phyloP scores from a whole-genome alignment of 2,888 invertebrate genomes.

The Tetropium fuscum region DNA sequence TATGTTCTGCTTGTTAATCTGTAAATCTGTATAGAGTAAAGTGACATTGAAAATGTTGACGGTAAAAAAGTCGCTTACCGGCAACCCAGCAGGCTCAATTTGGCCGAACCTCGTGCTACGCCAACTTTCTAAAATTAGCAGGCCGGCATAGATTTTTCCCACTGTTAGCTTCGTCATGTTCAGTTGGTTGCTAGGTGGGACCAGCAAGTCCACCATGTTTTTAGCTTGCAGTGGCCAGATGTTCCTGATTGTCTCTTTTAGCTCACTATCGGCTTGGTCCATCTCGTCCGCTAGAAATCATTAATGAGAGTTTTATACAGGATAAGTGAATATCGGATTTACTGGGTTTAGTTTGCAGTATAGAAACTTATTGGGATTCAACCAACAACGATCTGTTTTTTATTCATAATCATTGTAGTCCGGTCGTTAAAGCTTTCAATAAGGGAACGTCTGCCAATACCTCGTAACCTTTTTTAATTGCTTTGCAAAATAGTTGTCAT shows the following conservation, averaged over 20 bases:
- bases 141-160: constrained; percentile 98
- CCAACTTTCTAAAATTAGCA: constrained; percentile 98
- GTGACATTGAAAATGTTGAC: constrained; percentile 5
- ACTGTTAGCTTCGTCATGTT: constrained; percentile 88
- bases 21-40: constrained; percentile 6
- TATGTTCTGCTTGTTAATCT: constrained; percentile 28
- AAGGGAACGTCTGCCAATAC: too few relatives aligned
- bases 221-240: constrained; percentile 99
- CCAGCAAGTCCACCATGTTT: constrained; percentile 94
- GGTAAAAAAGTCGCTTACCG: constrained; percentile 74
- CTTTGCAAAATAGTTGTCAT: too few relatives aligned
- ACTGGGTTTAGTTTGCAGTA: too few relatives aligned
- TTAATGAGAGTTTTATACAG: too few relatives aligned
- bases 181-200: constrained; percentile 90
- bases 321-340: too few relatives aligned
- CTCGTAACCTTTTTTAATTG: too few relatives aligned
- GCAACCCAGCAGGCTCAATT: constrained; percentile 82
- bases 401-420: too few relatives aligned
- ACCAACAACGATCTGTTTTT: too few relatives aligned
- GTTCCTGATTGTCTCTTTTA: constrained; percentile 92
- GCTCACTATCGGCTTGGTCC: constrained; percentile 98
- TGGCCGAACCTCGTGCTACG: constrained; percentile 90
- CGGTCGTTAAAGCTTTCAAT: too few relatives aligned
- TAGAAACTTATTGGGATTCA: too few relatives aligned
- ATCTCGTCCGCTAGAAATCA: constrained; percentile 96